These are phyloP conservation scores for Proterorhinus semilunaris DNA, from an alignment of 2,113 vertebrate genomes.

Conservation along the genomic window DNA sequence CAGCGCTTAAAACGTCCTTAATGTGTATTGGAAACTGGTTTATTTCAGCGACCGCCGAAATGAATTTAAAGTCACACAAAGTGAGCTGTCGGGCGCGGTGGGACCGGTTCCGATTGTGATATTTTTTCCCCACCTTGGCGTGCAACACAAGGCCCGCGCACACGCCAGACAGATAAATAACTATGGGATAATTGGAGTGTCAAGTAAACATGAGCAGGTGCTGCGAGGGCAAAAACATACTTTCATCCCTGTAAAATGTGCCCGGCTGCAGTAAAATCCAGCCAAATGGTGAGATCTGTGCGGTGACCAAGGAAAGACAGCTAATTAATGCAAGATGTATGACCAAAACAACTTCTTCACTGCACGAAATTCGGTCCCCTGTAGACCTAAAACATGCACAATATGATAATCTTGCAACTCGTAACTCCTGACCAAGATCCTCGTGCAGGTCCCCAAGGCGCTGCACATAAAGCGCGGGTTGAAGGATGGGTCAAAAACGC, in stretches of 20 bases:
- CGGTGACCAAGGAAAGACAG: not conserved
- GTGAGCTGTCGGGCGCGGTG: not conserved
- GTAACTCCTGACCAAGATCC: too few species aligned
- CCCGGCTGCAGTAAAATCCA: not conserved
- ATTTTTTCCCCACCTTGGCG: not conserved
- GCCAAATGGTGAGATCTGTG: not conserved
- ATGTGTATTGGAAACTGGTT: not conserved
- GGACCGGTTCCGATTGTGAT: not conserved
- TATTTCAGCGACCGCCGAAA: not conserved
- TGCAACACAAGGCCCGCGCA: not conserved
- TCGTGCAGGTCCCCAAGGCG: too few species aligned
- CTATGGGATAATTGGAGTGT: not conserved
- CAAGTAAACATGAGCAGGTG: not conserved
- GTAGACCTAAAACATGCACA: too few species aligned
- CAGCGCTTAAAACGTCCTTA: not conserved
- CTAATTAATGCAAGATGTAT: too few species aligned
- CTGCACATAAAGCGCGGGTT: too few species aligned
- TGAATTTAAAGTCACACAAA: not conserved
- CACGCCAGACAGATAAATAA: not conserved
- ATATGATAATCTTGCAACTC: too few species aligned
- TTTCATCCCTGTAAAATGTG: not conserved
- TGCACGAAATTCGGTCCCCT: too few species aligned
- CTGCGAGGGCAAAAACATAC: not conserved
- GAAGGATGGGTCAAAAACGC: too few species aligned
- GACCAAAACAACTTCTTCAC: too few species aligned